Percentiles rank a stretch among this genome's conserved stretches.
These are phyloP conservation scores for Pseudomyrmex cubaensis DNA, from an alignment of 1,140 invertebrate species.

Conservation along the genomic window DNA sequence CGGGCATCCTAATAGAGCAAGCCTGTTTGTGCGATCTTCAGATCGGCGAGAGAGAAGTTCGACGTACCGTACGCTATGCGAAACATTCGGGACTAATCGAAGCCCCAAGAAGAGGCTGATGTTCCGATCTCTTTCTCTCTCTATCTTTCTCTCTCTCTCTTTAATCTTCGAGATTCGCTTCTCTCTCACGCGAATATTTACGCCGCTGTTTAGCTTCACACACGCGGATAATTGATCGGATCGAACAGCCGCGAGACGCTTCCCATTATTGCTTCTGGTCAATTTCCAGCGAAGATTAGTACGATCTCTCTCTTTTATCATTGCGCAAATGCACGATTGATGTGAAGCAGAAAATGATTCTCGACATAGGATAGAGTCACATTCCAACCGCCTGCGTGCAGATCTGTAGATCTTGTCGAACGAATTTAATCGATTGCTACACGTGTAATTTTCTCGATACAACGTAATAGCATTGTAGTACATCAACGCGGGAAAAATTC, in stretches of 20 bases:
- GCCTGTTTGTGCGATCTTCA: conserved; percentile 45
- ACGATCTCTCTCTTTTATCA: neutral
- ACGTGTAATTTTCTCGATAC: too few relatives aligned
- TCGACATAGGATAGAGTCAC: neutral
- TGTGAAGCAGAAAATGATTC: neutral
- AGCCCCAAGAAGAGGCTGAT: conserved; percentile 1
- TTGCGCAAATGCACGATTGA: neutral
- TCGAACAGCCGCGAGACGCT: neutral
- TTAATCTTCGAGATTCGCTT: conserved; percentile 51
- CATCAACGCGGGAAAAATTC: too few relatives aligned
- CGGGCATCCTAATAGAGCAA: conserved; percentile 70
- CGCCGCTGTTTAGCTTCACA: conserved; percentile 20
- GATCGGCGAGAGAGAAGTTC: conserved; percentile 59
- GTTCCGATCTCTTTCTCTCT: conserved; percentile 47
- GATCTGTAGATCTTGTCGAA: too few relatives aligned
- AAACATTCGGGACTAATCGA: conserved; percentile 62
- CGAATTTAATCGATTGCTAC: too few relatives aligned
- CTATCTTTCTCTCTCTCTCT: conserved; percentile 29
- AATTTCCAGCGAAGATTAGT: conserved; percentile 3
- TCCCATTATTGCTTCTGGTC: neutral
- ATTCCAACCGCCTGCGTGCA: too few relatives aligned
- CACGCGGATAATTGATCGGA: conserved; percentile 1
- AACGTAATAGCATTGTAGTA: too few relatives aligned
- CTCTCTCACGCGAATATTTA: conserved; percentile 49
- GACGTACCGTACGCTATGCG: conserved; percentile 66